Evolutionary conservation across 2,797 vertebrate genomes (phyloP).

Genomic region (Lacerta agilis): DNA sequence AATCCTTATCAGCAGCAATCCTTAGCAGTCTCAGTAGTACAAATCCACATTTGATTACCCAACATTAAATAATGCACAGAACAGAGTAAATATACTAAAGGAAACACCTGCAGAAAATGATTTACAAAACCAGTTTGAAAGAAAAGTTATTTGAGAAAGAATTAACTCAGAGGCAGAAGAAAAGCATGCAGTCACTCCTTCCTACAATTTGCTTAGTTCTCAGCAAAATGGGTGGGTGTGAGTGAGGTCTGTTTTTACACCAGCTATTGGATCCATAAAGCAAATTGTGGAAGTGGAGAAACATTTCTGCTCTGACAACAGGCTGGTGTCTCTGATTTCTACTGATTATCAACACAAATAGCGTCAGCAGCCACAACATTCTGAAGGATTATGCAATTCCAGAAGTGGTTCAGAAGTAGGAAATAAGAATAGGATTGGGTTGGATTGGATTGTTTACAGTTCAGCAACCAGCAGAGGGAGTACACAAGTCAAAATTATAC

Average conservation of each 20-base stretch:
- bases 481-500: conserved; percentile 52
- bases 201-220: background rate
- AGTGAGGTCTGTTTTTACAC: no score
- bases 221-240: background rate
- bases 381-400: background rate
- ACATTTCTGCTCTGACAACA: background rate
- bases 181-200: background rate
- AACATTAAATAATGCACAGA: background rate
- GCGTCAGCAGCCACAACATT: background rate
- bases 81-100: background rate
- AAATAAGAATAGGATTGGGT: background rate
- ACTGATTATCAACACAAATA: background rate
- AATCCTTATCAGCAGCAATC: conserved; percentile 12
- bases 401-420: no score
- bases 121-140: background rate
- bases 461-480: conserved; percentile 72
- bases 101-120: background rate
- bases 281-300: background rate
- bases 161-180: background rate
- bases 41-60: conserved; percentile 6
- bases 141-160: background rate
- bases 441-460: conserved; percentile 45
- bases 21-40: background rate
- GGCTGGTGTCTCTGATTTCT: background rate
- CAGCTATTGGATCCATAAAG: background rate